A percentile compares a stretch with the other conserved stretches of the same genome.
These are phyloP conservation scores for Ammodramus savannarum DNA, from an alignment of 2,113 vertebrate genomes.

Conservation along the genomic window DNA sequence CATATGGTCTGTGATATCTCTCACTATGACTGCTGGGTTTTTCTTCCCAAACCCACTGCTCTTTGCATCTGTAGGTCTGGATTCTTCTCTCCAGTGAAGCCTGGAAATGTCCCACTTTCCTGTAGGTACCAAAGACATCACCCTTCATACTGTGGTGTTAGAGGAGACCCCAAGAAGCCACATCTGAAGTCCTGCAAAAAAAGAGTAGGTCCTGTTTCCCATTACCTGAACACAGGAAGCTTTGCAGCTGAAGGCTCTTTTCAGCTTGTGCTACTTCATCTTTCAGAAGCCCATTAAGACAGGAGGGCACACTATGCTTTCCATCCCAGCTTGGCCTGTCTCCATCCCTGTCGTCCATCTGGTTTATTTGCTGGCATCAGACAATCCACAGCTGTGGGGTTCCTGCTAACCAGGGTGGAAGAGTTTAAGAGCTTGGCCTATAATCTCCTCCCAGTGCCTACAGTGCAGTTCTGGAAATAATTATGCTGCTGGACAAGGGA, in stretches of 20 bases:
- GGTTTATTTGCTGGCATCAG: conserved; percentile 62
- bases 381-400: conserved; percentile 52
- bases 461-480: not conserved
- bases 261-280: conserved; percentile 25
- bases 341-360: conserved; percentile 50
- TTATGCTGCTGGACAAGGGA: not conserved
- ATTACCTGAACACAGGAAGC: not conserved
- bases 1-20: not conserved
- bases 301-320: conserved; percentile 34
- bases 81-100: not conserved
- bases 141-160: not conserved
- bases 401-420: conserved; percentile 48
- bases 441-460: not conserved
- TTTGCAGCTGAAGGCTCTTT: conserved; percentile 24
- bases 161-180: not conserved
- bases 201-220: not conserved
- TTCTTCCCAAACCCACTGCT: not conserved
- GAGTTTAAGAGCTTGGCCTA: conserved; percentile 15
- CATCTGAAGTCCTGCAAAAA: not conserved
- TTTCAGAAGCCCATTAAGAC: conserved; percentile 54
- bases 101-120: not conserved
- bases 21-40: not conserved
- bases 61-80: not conserved
- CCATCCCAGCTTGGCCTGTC: conserved; percentile 43
- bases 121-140: not conserved